A percentile compares a stretch with the other conserved stretches of the same genome.
Conservation (phyloP, 2,797 vertebrate genomes). For the Rhinichthys osculus region DNA sequence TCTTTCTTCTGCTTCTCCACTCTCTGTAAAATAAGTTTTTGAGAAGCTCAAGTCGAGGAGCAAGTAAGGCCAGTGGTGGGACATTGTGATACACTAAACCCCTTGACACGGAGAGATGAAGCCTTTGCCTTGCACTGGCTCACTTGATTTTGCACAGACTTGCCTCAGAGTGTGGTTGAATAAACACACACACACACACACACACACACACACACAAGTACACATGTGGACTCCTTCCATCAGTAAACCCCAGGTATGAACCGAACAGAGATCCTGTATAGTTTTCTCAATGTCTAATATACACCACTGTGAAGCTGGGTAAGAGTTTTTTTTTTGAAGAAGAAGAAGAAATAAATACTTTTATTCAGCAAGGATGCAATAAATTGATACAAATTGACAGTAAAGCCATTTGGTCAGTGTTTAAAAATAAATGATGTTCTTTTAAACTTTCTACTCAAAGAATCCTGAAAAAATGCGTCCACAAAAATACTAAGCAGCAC, state of each 20-base stretch:
- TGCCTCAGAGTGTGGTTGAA: constrained; percentile 15
- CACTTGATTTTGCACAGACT: neutral
- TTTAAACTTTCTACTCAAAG: neutral
- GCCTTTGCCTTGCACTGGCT: constrained; percentile 10
- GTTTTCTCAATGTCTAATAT: neutral
- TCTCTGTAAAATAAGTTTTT: constrained; percentile 30
- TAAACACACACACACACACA: constrained; percentile 10
- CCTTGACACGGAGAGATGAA: constrained; percentile 23
- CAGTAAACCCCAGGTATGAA: neutral
- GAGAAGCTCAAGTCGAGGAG: constrained; percentile 36
- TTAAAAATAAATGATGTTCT: neutral
- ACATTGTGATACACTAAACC: constrained; percentile 34
- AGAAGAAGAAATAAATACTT: neutral
- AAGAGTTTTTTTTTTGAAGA: too few species aligned
- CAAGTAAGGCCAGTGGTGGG: constrained; percentile 29
- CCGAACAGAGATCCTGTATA: neutral
- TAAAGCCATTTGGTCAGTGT: neutral
- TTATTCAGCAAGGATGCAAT: too few species aligned
- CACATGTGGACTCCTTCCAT: neutral
- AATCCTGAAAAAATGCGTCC: neutral
- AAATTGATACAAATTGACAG: neutral
- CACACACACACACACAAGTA: too few species aligned
- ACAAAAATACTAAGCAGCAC: neutral
- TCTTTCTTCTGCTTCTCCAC: constrained; percentile 31
- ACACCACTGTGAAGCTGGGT: neutral